These are phyloP conservation scores for Metacarcinus magister DNA, from an alignment of 2,888 invertebrate species.

Conservation along the genomic window DNA sequence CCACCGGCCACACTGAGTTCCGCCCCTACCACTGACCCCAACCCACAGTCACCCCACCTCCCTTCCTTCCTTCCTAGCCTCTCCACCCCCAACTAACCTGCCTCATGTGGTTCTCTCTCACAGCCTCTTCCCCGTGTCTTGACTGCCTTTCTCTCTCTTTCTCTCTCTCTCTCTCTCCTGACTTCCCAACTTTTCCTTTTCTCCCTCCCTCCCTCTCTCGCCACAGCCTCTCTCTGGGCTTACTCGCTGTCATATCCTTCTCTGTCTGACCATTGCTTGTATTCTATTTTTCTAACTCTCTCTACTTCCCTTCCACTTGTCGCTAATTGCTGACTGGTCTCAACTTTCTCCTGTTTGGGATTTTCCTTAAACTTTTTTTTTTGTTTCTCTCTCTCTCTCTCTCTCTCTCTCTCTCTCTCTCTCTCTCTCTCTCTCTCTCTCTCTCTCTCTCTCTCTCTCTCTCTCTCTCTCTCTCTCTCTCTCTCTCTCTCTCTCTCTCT, in stretches of 20 bases:
- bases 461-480: neutral
- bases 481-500: neutral
- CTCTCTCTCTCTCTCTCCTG: slow-evolving; percentile 10
- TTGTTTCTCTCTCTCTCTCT: neutral
- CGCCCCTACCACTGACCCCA: neutral
- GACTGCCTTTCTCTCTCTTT: neutral
- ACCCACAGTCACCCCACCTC: neutral
- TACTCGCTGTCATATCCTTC: neutral
- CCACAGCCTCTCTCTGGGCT: neutral
- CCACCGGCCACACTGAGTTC: slow-evolving; percentile 18
- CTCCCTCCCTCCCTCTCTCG: slow-evolving; percentile 38
- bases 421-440: slow-evolving; percentile 1
- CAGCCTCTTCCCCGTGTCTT: neutral
- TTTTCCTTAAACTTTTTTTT: neutral
- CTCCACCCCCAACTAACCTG: slow-evolving; percentile 43
- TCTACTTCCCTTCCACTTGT: neutral
- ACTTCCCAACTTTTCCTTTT: slow-evolving; percentile 52
- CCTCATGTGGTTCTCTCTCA: neutral
- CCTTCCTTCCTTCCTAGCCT: neutral
- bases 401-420: neutral
- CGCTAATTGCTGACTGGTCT: neutral
- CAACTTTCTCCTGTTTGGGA: neutral
- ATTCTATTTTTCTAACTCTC: neutral
- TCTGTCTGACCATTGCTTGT: neutral
- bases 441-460: neutral